phyloP scores from a whole-genome alignment of 2,888 invertebrate species.

The Chymomyza procnemis region DNA sequence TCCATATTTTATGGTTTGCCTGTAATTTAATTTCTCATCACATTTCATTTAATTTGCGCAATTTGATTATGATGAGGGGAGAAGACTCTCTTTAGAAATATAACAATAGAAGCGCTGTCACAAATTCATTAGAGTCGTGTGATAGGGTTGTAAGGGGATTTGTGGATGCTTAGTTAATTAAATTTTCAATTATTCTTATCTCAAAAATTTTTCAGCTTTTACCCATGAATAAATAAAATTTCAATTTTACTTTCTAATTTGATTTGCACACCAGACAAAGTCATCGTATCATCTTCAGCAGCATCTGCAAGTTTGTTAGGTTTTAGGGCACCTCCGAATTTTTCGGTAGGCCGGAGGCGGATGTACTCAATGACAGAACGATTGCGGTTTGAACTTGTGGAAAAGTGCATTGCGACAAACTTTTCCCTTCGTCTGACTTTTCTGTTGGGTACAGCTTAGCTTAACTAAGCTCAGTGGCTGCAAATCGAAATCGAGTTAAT shows the following conservation, averaged over 20 bases:
- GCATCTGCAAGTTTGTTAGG: constrained; percentile 2
- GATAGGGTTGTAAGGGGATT: constrained; percentile 10
- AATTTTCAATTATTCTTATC: constrained; percentile 63
- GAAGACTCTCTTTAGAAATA: not conserved
- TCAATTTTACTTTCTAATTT: constrained; percentile 70
- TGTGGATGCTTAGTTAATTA: constrained; percentile 52
- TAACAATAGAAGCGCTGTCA: not conserved
- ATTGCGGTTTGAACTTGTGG: not conserved
- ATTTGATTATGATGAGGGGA: constrained; percentile 7
- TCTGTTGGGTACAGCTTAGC: not conserved
- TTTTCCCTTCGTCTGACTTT: not conserved
- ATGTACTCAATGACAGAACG: not conserved
- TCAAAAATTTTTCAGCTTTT: constrained; percentile 51
- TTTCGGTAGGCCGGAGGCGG: not conserved
- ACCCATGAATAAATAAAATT: constrained; percentile 67
- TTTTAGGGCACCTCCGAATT: not conserved
- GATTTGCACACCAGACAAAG: constrained; percentile 39
- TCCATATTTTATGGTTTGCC: not conserved
- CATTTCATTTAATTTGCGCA: constrained; percentile 20
- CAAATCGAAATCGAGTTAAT: constrained; percentile 54
- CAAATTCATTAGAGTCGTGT: not conserved
- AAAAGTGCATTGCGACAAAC: constrained; percentile 28
- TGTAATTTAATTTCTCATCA: not conserved
- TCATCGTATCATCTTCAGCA: not conserved
- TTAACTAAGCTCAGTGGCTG: constrained; percentile 29